These are phyloP conservation scores for Ips typographus DNA, from an alignment of 1,140 invertebrate genomes.

Conservation along the genomic window DNA sequence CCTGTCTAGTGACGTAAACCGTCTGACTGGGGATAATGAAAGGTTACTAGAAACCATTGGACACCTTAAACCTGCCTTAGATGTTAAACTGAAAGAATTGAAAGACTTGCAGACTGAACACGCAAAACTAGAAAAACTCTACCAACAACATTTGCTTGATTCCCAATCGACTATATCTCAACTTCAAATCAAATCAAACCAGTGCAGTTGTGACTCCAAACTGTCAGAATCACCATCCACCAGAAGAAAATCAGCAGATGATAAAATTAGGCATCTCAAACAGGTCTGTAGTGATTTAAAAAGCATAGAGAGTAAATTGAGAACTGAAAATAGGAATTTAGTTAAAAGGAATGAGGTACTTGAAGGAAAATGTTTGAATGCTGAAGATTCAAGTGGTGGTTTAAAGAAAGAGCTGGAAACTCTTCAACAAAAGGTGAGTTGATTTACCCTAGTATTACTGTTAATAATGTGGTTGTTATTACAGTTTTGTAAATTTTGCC, in stretches of 20 bases:
- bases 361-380: background rate
- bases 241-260: background rate
- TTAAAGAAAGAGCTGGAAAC: background rate
- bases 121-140: slow-evolving; percentile 3
- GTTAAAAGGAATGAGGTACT: background rate
- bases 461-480: background rate
- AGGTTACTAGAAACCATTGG: background rate
- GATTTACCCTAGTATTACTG: too few relatives aligned
- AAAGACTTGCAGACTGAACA: slow-evolving; percentile 3
- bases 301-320: background rate
- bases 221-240: background rate
- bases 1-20: background rate
- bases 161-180: slow-evolving; percentile 9
- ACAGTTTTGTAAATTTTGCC: background rate
- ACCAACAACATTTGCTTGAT: slow-evolving; percentile 14
- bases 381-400: background rate
- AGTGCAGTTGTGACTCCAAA: background rate
- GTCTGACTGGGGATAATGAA: slow-evolving; percentile 15
- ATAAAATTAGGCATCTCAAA: slow-evolving; percentile 25
- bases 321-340: slow-evolving; percentile 16
- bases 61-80: background rate
- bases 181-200: slow-evolving; percentile 3
- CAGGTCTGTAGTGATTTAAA: slow-evolving; percentile 8
- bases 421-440: background rate
- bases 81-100: background rate